phyloP scores from a whole-genome alignment of 2,888 invertebrate genomes.

The Stomorhina lunata region DNA sequence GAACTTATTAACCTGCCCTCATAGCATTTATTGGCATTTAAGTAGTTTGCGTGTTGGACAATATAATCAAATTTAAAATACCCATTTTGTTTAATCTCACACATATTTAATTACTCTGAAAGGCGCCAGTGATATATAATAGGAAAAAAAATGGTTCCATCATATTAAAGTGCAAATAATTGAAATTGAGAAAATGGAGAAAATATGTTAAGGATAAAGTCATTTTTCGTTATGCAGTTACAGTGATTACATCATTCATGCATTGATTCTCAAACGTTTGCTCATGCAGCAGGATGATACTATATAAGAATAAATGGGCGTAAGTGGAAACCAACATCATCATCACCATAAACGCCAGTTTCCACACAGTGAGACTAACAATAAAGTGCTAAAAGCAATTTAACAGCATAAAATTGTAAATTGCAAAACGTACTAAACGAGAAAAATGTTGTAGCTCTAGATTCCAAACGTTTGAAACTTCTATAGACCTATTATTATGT shows the following conservation, averaged over 20 bases:
- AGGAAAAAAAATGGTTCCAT: not conserved
- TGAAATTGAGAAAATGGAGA: not conserved
- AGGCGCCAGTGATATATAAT: not conserved
- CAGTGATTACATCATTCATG: slow-evolving; percentile 48
- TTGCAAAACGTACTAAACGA: not conserved
- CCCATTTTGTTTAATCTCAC: no score
- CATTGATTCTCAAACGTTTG: not conserved
- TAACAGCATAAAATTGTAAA: slow-evolving; percentile 11
- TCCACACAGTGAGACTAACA: not conserved
- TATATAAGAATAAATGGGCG: not conserved
- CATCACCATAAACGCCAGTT: no score
- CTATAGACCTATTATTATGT: slow-evolving; percentile 5
- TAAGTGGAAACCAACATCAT: slow-evolving; percentile 18
- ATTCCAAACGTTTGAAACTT: not conserved
- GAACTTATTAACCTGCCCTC: no score
- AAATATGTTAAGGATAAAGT: slow-evolving; percentile 11
- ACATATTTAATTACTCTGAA: no score
- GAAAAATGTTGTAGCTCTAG: no score
- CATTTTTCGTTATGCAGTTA: slow-evolving; percentile 42
- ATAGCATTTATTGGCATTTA: no score
- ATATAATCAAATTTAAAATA: no score
- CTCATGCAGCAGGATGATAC: not conserved
- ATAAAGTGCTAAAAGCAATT: slow-evolving; percentile 18
- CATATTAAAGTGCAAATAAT: slow-evolving; percentile 5
- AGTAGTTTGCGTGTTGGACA: no score